Conservation (phyloP, 2,797 vertebrate species). For the Eutrigla gurnardus region DNA sequence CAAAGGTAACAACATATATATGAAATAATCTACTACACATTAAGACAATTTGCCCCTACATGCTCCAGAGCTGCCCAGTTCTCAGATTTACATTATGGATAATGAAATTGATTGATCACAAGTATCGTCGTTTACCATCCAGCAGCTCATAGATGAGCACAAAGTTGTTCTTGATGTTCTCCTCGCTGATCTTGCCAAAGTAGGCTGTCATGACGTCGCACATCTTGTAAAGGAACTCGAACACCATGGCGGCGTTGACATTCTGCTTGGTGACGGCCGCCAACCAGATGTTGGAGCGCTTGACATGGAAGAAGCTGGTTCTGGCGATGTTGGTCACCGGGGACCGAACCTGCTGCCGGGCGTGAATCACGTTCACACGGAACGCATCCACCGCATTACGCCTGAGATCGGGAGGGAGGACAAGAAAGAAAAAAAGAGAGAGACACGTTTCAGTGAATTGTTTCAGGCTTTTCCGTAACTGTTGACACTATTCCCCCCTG, state of each 20-base stretch:
- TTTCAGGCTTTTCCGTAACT: neutral
- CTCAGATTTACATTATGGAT: neutral
- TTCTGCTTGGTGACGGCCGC: conserved; percentile 99
- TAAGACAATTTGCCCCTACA: neutral
- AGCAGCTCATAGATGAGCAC: conserved; percentile 98
- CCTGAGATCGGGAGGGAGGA: conserved; percentile 70
- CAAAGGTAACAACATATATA: neutral
- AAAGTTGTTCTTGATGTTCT: conserved; percentile 99
- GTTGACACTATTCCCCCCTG: conserved; percentile 14
- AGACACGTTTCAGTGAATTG: neutral
- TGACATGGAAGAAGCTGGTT: conserved; percentile 99
- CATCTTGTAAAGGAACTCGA: conserved; percentile 99
- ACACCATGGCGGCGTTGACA: conserved; percentile 99
- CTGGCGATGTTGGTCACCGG: conserved; percentile 99
- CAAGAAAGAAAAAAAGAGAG: neutral
- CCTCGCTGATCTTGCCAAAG: conserved; percentile 99
- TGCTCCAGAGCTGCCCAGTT: neutral
- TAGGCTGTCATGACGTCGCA: conserved; percentile 99
- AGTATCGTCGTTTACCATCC: conserved; percentile 86
- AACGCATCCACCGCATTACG: conserved; percentile 98
- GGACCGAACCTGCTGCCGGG: conserved; percentile 98
- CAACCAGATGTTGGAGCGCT: conserved; percentile 99
- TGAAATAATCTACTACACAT: too few relatives aligned
- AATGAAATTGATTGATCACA: neutral
- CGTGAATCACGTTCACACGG: conserved; percentile 98